Evolutionary conservation across 2,888 invertebrate genomes (phyloP).

Genomic region (Theretra japonica): DNA sequence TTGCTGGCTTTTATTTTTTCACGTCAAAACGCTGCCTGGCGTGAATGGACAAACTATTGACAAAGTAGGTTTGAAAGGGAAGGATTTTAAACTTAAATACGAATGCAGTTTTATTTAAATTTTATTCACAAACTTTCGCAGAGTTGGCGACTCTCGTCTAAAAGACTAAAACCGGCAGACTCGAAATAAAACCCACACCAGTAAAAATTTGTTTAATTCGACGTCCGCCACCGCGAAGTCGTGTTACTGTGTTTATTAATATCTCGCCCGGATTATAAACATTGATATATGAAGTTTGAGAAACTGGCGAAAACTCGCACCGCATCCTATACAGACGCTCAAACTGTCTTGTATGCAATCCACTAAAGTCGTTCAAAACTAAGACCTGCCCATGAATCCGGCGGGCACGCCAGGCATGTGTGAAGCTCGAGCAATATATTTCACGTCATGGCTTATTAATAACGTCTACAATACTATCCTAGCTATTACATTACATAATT

Average conservation of each 20-base stretch:
- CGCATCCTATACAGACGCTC: constrained; percentile 4
- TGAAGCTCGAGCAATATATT: constrained; percentile 60
- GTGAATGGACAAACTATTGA: constrained; percentile 23
- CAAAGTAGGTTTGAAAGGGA: constrained; percentile 30
- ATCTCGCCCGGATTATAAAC: background rate
- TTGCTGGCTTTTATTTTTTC: constrained; percentile 19
- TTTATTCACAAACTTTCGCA: constrained; percentile 11
- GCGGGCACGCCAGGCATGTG: constrained; percentile 40
- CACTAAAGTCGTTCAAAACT: constrained; percentile 55
- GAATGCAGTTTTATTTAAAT: constrained; percentile 27
- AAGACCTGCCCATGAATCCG: constrained; percentile 51
- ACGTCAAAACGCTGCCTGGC: constrained; percentile 28
- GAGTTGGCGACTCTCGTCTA: constrained; percentile 3
- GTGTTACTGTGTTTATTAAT: constrained; percentile 10
- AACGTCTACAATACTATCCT: constrained; percentile 60
- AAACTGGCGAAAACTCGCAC: constrained; percentile 10
- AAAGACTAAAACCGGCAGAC: constrained; percentile 14
- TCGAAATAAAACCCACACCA: background rate
- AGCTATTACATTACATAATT: constrained; percentile 56
- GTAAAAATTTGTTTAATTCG: constrained; percentile 12
- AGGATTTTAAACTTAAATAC: constrained; percentile 35
- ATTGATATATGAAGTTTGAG: constrained; percentile 17
- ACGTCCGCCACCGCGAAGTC: background rate
- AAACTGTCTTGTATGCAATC: constrained; percentile 55
- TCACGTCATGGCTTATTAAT: constrained; percentile 68